Percentiles rank a stretch among this genome's conserved stretches.
Evolutionary conservation across 2,888 invertebrate genomes (phyloP).

Genomic region (Drosophila koepferae): DNA sequence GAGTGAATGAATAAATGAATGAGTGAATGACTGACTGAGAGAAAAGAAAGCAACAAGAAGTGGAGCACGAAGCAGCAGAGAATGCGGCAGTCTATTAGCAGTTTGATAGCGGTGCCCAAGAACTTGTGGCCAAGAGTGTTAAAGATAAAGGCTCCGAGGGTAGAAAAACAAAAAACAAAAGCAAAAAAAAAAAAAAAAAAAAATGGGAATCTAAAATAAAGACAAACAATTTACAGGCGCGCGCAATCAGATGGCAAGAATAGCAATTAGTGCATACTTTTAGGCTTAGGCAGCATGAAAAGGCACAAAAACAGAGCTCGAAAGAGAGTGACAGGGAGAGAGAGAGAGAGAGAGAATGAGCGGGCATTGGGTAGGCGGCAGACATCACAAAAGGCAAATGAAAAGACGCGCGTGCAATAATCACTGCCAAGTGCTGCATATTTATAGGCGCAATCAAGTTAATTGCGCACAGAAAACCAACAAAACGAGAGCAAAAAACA

Average conservation of each 20-base stretch:
- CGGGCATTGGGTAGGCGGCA: neutral
- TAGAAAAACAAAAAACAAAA: neutral
- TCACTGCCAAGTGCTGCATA: conserved; percentile 79
- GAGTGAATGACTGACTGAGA: conserved; percentile 11
- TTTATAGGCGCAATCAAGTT: conserved; percentile 82
- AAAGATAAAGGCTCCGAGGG: conserved; percentile 24
- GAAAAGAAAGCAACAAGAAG: neutral
- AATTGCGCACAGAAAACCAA: conserved; percentile 66
- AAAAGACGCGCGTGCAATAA: conserved; percentile 68
- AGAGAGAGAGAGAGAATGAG: neutral
- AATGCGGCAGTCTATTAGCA: conserved; percentile 60
- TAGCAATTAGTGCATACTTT: conserved; percentile 73
- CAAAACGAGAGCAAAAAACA: conserved; percentile 21
- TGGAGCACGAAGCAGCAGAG: neutral
- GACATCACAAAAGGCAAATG: conserved; percentile 42
- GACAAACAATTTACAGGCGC: conserved; percentile 20
- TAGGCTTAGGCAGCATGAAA: conserved; percentile 45
- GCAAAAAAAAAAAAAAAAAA: neutral
- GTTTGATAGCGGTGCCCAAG: conserved; percentile 61
- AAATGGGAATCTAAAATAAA: neutral
- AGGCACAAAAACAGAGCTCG: neutral
- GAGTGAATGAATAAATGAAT: conserved; percentile 22
- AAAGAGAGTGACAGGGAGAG: neutral
- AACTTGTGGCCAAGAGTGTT: conserved; percentile 33
- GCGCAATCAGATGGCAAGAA: conserved; percentile 66